Evolutionary conservation across 2,888 invertebrate species (phyloP), one percentile per base, ranked within the genome.

Genomic region (Andrena praecox): DNA sequence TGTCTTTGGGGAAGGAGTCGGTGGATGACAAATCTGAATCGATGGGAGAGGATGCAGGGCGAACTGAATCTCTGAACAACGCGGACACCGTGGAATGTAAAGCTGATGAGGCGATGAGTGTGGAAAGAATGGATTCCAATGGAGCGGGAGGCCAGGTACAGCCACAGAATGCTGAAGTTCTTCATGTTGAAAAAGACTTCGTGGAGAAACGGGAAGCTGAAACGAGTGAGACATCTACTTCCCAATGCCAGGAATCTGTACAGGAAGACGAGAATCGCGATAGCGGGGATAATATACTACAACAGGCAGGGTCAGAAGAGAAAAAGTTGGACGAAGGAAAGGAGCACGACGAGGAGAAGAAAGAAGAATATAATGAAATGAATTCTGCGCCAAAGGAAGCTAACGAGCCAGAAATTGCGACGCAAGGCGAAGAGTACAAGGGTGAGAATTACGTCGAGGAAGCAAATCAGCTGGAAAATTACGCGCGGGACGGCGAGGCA

Each of bases 381-480:
- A 42, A 69, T 5, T 8, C 54, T 4, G 12, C 29, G 24, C 7
- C 31, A 7, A 64, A 62, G 63, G 27, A 84, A 48, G n/a, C 10
- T 59, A 24, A 63, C 42, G 54, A n/a, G 10, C 66, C 10, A 69
- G 77, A 48, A 77, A 71, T 31, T 60, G 2, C 33, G 8, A 29
- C 33, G 33, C 4, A 31, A 62, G 8, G 20, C 24, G 31, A 63
- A n/a, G 56, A 73, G 16, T 66, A 78, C 33, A 20, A 67, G 12
- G 68, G 79, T 50, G 48, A 82, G 80, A 77, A 77, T 73, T 77
- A 86, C 66, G n/a, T 62, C 0, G 66, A 84, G 48, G 67, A 86
- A 29, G 33, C 80, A 3, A 77, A 80, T 20, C 76, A 72, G 24
- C n/a, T 10, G 5, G 6, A 62, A 20, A 59, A 74, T 52, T 73